phyloP scores from a whole-genome alignment of 1,140 invertebrate genomes.

The Cydia amplana region DNA sequence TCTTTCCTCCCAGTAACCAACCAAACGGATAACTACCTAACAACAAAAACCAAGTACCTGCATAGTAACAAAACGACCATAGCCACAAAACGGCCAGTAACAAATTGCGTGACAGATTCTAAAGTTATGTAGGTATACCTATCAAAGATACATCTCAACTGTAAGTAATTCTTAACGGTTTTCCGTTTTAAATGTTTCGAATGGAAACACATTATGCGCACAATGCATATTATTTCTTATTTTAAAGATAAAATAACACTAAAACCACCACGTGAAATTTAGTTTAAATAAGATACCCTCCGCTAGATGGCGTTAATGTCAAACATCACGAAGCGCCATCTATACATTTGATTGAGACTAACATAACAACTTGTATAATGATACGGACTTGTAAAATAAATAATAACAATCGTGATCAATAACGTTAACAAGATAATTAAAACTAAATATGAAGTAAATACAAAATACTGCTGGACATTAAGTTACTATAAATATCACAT shows the following conservation, averaged over 20 bases:
- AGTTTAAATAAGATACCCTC: neutral
- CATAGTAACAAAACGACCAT: neutral
- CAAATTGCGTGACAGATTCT: neutral
- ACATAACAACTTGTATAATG: neutral
- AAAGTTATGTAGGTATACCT: too few relatives aligned
- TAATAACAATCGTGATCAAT: neutral
- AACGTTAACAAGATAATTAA: neutral
- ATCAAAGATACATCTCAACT: too few relatives aligned
- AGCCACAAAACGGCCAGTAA: neutral
- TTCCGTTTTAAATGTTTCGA: too few relatives aligned
- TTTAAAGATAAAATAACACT: too few relatives aligned
- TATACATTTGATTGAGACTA: neutral
- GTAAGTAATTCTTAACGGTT: too few relatives aligned
- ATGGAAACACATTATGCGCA: too few relatives aligned
- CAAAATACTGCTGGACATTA: neutral
- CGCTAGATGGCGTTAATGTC: slow-evolving; percentile 21
- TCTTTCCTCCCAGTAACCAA: neutral
- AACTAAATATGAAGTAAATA: neutral
- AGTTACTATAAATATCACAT: slow-evolving; percentile 9
- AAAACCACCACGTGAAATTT: neutral
- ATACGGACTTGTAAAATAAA: neutral
- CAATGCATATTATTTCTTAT: too few relatives aligned
- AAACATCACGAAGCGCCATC: slow-evolving; percentile 7
- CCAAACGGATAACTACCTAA: neutral
- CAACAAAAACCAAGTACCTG: neutral